Evolutionary conservation across 2,888 invertebrate genomes (phyloP), one percentile per base, ranked within the genome.

Genomic region (Aleiodes alternator): DNA sequence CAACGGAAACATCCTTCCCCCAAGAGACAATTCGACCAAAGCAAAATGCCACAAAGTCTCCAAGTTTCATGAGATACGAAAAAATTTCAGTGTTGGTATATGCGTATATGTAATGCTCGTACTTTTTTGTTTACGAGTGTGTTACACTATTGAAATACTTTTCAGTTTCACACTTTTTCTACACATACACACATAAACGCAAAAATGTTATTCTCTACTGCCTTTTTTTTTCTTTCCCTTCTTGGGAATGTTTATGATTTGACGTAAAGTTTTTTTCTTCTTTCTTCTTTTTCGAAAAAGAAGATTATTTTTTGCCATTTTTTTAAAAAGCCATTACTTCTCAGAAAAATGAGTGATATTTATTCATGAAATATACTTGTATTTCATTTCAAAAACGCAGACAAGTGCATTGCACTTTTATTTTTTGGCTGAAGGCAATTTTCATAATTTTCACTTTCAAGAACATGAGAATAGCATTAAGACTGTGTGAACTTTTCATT

Each of bases 51-150:
- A 29, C 66, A 56, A 48, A 68, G 73, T 68, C 56, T 68, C 73
- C 38, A 73, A 73, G 56, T 73, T 73, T 56, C 43, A 43, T 12
- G 64, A 72, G 66, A 66, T 73, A 68, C n/a, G 43, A 73, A 43
- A 43, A 43, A 53, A 66, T 56, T 34, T 34, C 11, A 29, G 34
- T 56, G 29, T 29, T 43, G 23, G 57, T 71, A 70, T 56, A 56
- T 48, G 34, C 23, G 16, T 55, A 14, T 55, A 64, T 48, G 48
- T 48, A 68, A 68, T 34, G 12, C 51, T n/a, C 7, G 23, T 48
- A 29, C 55, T 55, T 55, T 73, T 73, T 66, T 73, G 73, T 68
- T 73, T 68, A 73, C 66, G 56, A 55, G 50, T 29, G 11, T 9
- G 31, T 31, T 34, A 23, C 31, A 34, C 69, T 69, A 69, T 69